Evolutionary conservation across 2,113 vertebrate genomes (phyloP).

Genomic region (Callipepla squamata): DNA sequence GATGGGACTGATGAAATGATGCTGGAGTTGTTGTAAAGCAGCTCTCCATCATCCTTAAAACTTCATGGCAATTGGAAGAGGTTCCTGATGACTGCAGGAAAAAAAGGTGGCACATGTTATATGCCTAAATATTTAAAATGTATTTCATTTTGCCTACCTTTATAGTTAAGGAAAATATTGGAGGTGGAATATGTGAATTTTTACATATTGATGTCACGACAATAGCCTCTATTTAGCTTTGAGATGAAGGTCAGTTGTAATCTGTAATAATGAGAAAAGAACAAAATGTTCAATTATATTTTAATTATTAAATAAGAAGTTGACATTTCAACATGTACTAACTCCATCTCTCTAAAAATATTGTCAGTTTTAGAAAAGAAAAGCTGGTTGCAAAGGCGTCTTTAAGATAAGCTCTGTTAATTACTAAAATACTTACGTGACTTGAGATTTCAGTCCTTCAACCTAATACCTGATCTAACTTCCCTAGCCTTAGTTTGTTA

Average conservation of each 20-base stretch:
- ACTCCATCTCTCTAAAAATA: neutral
- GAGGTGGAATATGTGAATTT: neutral
- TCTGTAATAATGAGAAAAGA: neutral
- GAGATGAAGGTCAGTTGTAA: neutral
- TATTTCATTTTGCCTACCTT: neutral
- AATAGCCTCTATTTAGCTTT: neutral
- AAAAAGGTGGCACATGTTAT: neutral
- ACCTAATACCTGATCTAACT: neutral
- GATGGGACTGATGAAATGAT: neutral
- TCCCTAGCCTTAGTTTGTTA: neutral
- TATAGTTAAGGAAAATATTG: neutral
- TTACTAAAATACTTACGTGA: neutral
- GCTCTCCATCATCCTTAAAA: neutral
- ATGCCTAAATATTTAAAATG: neutral
- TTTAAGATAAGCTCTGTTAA: neutral
- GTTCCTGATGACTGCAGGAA: rapidly evolving
- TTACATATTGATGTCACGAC: neutral
- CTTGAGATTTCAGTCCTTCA: neutral
- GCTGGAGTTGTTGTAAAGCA: neutral
- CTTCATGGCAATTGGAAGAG: neutral
- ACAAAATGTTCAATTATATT: neutral
- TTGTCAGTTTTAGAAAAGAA: neutral
- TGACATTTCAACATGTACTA: neutral
- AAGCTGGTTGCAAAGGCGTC: neutral
- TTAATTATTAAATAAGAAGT: neutral